These are phyloP conservation scores for Microctonus aethiopoides DNA, from an alignment of 2,888 invertebrate genomes.

Conservation along the genomic window DNA sequence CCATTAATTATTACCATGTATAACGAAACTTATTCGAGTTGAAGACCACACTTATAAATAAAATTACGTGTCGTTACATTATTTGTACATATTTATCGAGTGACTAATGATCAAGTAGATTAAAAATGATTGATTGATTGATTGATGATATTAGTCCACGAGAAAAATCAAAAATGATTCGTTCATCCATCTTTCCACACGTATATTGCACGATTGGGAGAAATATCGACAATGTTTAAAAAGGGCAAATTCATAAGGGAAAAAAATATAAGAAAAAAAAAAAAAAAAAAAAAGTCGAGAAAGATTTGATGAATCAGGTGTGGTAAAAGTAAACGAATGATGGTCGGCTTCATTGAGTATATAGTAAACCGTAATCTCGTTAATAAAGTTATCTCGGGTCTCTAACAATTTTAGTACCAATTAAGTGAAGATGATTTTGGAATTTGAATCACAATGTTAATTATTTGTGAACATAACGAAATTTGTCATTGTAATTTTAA, in stretches of 20 bases:
- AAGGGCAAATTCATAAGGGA: too few relatives aligned
- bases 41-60: neutral
- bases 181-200: neutral
- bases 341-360: neutral
- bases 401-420: constrained; percentile 22
- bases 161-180: neutral
- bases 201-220: neutral
- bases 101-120: neutral
- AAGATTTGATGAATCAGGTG: neutral
- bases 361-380: constrained; percentile 31
- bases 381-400: constrained; percentile 28
- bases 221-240: neutral
- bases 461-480: neutral
- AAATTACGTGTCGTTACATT: neutral
- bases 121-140: neutral
- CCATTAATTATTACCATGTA: neutral
- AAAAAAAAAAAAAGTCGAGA: neutral
- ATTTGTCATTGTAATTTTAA: neutral
- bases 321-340: neutral
- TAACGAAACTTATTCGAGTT: neutral
- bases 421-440: constrained; percentile 14
- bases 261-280: neutral
- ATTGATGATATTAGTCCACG: neutral
- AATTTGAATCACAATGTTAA: neutral
- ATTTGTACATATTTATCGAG: neutral